Evolutionary conservation across 1,140 invertebrate species (phyloP).

Genomic region (Drosophila varians): DNA sequence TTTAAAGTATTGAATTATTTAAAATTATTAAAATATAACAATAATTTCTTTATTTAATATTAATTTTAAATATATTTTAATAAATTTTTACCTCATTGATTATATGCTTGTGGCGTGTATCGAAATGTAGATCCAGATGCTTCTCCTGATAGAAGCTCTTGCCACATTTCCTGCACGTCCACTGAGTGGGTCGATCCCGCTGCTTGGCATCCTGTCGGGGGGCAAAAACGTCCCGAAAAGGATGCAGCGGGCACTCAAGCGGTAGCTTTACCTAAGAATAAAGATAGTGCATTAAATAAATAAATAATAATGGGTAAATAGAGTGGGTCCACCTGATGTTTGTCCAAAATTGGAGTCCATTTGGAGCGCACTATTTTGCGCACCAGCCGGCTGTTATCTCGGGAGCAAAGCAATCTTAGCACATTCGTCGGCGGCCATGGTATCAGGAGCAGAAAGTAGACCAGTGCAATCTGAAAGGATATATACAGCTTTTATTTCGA

Average conservation of each 20-base stretch:
- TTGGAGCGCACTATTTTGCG: conserved; percentile 95
- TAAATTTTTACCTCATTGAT: conserved; percentile 91
- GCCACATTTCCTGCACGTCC: conserved; percentile 96
- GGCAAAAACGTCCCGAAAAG: conserved; percentile 92
- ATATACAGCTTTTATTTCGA: neutral
- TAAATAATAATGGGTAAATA: neutral
- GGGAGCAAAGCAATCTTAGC: conserved; percentile 93
- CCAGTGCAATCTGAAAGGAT: conserved; percentile 64
- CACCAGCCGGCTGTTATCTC: conserved; percentile 94
- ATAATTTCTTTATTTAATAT: neutral
- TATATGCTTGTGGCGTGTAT: conserved; percentile 93
- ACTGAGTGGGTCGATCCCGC: conserved; percentile 92
- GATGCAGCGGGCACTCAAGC: conserved; percentile 95
- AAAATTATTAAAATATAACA: neutral
- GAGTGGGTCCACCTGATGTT: conserved; percentile 88
- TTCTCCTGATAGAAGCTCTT: conserved; percentile 95
- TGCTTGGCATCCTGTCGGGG: conserved; percentile 92
- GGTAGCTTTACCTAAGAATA: conserved; percentile 87
- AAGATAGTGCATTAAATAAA: neutral
- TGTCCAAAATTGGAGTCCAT: conserved; percentile 94
- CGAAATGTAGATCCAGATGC: conserved; percentile 95
- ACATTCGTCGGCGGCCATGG: conserved; percentile 94
- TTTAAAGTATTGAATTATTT: too few species aligned
- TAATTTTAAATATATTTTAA: neutral
- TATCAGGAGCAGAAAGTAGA: conserved; percentile 85